A percentile compares a stretch with the other conserved stretches of the same genome.
phyloP scores from a whole-genome alignment of 2,113 vertebrate species.

The Uria aalge region DNA sequence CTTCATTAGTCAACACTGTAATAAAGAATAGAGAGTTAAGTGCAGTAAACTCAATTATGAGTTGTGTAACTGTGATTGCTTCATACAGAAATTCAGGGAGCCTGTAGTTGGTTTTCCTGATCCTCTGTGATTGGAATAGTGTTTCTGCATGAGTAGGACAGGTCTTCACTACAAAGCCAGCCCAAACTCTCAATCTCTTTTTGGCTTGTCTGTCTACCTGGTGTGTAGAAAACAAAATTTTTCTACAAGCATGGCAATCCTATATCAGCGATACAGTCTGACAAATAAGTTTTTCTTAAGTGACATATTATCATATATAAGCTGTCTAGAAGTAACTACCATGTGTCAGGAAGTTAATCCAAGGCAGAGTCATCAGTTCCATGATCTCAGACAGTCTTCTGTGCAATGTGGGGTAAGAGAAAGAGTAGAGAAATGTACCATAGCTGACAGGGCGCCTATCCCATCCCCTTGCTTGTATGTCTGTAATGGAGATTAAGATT shows the following conservation, averaged over 20 bases:
- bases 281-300: not conserved
- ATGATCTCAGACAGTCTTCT: not conserved
- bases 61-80: constrained; percentile 30
- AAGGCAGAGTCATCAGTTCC: not conserved
- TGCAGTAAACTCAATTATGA: not conserved
- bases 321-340: not conserved
- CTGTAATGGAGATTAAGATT: not conserved
- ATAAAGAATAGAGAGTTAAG: constrained; percentile 18
- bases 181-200: not conserved
- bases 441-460: fast-evolving
- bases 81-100: not conserved
- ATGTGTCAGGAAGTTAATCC: not conserved
- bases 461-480: not conserved
- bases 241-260: not conserved
- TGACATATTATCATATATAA: fast-evolving
- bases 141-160: not conserved
- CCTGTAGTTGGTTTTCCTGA: not conserved
- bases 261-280: not conserved
- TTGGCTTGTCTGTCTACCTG: not conserved
- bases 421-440: not conserved
- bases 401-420: not conserved
- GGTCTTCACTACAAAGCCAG: not conserved
- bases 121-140: not conserved
- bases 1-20: constrained; percentile 27
- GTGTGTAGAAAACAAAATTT: not conserved